These are phyloP conservation scores for Melinaea marsaeus DNA, from an alignment of 2,888 invertebrate genomes.

Conservation along the genomic window DNA sequence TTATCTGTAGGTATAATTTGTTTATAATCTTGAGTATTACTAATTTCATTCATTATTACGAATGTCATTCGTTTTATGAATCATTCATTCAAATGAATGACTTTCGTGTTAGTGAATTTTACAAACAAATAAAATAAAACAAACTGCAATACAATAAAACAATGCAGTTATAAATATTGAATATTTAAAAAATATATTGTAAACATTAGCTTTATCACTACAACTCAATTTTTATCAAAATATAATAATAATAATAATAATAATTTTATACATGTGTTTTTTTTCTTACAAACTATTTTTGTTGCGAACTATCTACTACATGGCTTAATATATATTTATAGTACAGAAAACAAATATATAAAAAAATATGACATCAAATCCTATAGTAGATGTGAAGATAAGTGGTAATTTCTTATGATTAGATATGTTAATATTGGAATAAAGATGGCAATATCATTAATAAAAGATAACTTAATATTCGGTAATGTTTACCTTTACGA, in stretches of 20 bases:
- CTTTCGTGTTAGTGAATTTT: no score
- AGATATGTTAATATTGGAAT: conserved; percentile 50
- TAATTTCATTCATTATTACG: conserved; percentile 2
- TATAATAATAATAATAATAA: background rate
- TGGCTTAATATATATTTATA: conserved; percentile 5
- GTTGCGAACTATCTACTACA: conserved; percentile 15
- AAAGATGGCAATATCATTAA: background rate
- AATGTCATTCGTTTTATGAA: conserved; percentile 5
- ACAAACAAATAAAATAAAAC: no score
- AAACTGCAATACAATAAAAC: no score
- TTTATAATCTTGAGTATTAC: conserved; percentile 51
- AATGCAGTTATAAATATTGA: no score
- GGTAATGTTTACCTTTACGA: no score
- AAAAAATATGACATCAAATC: background rate
- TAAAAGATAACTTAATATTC: conserved; percentile 15
- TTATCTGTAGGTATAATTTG: conserved; percentile 51
- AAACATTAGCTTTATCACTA: no score
- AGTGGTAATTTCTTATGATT: conserved; percentile 41
- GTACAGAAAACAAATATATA: background rate
- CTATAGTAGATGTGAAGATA: background rate
- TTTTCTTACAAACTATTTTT: conserved; percentile 8
- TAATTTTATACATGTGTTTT: background rate
- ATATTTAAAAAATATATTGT: no score
- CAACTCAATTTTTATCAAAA: no score
- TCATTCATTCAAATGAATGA: conserved; percentile 28